Evolutionary conservation across 2,888 invertebrate species (phyloP), one percentile per base, ranked within the genome.

Genomic region (Chloroclysta siterata): DNA sequence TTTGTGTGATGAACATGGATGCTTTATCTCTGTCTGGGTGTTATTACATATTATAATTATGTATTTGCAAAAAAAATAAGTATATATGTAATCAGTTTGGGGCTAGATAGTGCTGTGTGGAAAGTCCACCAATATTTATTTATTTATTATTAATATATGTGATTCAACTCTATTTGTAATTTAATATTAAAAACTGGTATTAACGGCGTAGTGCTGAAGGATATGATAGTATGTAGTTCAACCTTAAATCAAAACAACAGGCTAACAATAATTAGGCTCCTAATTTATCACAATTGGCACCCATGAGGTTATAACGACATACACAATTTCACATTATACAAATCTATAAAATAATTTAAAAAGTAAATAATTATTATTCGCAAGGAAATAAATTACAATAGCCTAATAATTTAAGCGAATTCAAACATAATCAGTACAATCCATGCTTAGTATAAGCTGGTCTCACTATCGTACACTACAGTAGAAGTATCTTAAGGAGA

Each of bases 231-330:
- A 80, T 80, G 78, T 75, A 80, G 77, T 48, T 56, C 22, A 39
- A 56, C 14, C 36, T 28, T 56, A 50, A 84, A 54, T 53, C 48
- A 44, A 56, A 60, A 60, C 52, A 81, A 76, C 73, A 83, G 82
- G 80, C 80, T 52, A 77, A 86, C 83, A 41, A 53, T 79, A 83
- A 76, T 88, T 89, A 90, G 90, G 90, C 89, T 88, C 77, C 84
- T 87, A 88, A 85, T 88, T 86, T 92, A 92, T 93, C 92, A 92
- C 93, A 91, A 90, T 93, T 90, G 90, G 90, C 91, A 90, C 90
- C 90, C 87, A 88, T 81, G 83, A 88, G 85, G 85, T 88, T 84
- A 81, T 77, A 83, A 87, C 80, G 85, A 81, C 73, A 76, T 53
- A 63, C 63, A 68, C 56, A 65, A 67, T 64, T 60, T 61, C 60